Evolutionary conservation across 1,140 invertebrate species (phyloP).

Genomic region (Helicoverpa zea): DNA sequence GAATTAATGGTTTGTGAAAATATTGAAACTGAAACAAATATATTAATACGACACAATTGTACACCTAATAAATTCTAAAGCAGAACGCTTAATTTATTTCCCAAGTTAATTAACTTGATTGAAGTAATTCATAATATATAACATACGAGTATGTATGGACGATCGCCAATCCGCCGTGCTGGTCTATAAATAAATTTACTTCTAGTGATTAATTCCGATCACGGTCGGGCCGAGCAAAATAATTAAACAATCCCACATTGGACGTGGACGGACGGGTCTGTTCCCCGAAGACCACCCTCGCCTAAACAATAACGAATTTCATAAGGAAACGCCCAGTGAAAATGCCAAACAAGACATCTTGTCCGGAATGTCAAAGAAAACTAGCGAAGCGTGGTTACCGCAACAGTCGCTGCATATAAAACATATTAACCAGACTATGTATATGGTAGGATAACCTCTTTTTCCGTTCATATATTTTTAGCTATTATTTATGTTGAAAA

Average conservation of each 20-base stretch:
- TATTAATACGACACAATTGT: background rate
- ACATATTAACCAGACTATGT: slow-evolving; percentile 33
- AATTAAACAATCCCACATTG: slow-evolving; percentile 82
- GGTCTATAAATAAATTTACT: slow-evolving; percentile 71
- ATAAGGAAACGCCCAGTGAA: slow-evolving; percentile 67
- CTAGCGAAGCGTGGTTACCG: slow-evolving; percentile 17
- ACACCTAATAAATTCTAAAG: background rate
- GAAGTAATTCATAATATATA: slow-evolving; percentile 19
- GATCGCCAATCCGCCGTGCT: slow-evolving; percentile 48
- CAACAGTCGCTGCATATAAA: background rate
- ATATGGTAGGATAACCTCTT: background rate
- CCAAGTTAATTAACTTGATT: slow-evolving; percentile 32
- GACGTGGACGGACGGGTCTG: slow-evolving; percentile 66
- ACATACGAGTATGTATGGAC: slow-evolving; percentile 27
- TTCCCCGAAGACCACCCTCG: slow-evolving; percentile 64
- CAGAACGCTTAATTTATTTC: slow-evolving; percentile 8
- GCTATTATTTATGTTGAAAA: background rate
- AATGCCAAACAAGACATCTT: slow-evolving; percentile 51
- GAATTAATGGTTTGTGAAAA: background rate
- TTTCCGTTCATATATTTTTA: background rate
- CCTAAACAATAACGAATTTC: slow-evolving; percentile 69
- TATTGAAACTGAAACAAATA: background rate
- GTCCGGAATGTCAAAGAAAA: slow-evolving; percentile 48
- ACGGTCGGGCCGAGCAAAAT: slow-evolving; percentile 75
- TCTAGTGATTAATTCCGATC: slow-evolving; percentile 79